phyloP scores from a whole-genome alignment of 1,140 invertebrate species.

The Pachypeltis micranthus region DNA sequence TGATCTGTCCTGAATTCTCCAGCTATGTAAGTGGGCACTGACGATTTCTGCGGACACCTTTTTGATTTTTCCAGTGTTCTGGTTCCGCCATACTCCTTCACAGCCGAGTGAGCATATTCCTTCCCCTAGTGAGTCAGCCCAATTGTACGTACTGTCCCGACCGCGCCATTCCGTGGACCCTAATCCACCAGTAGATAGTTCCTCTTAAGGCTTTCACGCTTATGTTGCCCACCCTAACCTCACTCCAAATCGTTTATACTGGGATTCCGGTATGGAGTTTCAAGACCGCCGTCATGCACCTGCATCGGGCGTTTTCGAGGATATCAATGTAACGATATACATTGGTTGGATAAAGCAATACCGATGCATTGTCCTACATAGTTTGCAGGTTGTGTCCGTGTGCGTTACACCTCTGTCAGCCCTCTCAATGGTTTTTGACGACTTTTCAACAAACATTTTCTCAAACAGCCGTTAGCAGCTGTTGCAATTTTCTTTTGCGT shows the following conservation, averaged over 20 bases:
- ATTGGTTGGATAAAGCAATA: no score
- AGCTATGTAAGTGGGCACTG: not conserved
- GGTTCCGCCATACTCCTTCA: not conserved
- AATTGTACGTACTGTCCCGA: not conserved
- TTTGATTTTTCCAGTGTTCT: not conserved
- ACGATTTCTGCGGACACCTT: not conserved
- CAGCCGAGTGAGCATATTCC: not conserved
- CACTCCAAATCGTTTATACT: not conserved
- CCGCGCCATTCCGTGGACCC: not conserved
- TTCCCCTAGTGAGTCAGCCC: not conserved
- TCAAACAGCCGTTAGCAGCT: no score
- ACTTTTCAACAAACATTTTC: no score
- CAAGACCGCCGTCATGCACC: not conserved
- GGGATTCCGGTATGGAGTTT: no score
- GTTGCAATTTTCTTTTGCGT: no score
- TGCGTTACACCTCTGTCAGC: no score
- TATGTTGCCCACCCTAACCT: not conserved
- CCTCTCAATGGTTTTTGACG: no score
- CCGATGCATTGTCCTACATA: no score
- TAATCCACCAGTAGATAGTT: not conserved
- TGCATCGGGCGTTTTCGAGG: no score
- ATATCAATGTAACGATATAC: no score
- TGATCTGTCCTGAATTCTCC: not conserved
- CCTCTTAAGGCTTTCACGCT: not conserved
- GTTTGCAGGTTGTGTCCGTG: no score